Percentiles rank a stretch among this genome's conserved stretches.
Evolutionary conservation across 1,140 invertebrate genomes (phyloP).

Genomic region (Chrysoperla carnea): DNA sequence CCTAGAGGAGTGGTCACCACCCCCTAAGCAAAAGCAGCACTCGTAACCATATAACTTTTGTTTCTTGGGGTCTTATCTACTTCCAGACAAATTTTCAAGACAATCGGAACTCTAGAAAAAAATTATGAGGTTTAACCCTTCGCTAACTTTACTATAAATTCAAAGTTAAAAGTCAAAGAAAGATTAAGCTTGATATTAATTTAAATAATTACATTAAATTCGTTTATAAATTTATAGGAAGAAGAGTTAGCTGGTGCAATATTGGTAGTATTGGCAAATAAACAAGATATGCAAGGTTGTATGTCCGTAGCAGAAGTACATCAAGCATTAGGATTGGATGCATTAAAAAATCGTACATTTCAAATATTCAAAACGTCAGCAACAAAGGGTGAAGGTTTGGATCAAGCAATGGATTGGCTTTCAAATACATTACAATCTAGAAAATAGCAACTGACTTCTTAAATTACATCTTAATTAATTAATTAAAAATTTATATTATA

Average conservation of each 20-base stretch:
- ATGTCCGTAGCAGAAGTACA: constrained; percentile 94
- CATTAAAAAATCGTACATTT: constrained; percentile 91
- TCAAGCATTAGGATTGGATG: constrained; percentile 85
- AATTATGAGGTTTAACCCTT: too few relatives aligned
- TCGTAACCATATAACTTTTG: too few relatives aligned
- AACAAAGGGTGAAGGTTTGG: constrained; percentile 94
- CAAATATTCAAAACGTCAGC: constrained; percentile 99
- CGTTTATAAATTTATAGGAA: constrained; percentile 48
- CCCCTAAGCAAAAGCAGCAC: too few relatives aligned
- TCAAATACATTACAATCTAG: constrained; percentile 72
- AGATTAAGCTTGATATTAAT: too few relatives aligned
- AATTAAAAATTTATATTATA: background rate
- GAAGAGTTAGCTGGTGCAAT: constrained; percentile 93
- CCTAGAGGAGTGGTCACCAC: too few relatives aligned
- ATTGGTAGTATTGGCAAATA: constrained; percentile 95
- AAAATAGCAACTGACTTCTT: constrained; percentile 39
- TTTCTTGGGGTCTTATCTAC: too few relatives aligned
- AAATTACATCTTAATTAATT: background rate
- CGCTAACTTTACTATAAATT: too few relatives aligned
- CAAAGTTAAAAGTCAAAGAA: too few relatives aligned
- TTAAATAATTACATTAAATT: too few relatives aligned
- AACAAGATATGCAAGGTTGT: constrained; percentile 96
- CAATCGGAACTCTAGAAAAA: too few relatives aligned
- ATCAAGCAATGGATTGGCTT: constrained; percentile 99
- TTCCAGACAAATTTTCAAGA: too few relatives aligned